Evolutionary conservation across 2,113 vertebrate species (phyloP), one percentile per base, ranked within the genome.

Genomic region (Butorides virescens): DNA sequence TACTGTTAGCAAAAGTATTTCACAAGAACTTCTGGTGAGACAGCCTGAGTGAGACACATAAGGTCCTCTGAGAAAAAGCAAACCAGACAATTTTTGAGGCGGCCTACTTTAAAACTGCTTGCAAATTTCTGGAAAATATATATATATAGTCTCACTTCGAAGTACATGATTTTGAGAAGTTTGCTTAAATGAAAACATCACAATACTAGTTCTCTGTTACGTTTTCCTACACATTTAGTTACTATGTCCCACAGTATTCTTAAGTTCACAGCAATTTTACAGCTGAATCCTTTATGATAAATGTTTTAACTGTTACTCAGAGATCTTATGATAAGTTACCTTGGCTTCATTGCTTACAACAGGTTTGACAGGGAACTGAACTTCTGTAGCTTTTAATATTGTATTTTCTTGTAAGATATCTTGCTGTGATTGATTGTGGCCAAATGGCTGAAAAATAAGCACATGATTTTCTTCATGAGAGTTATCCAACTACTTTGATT

Each of bases 321-420:
- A 92, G 22, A 88, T 82, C 25, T 58, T 34, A 85, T 3, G 30
- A 85, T 58, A 93, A 74, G n/a, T 96, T 98, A 99, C 99, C 99
- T 99, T 99, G 91, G 99, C 99, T 99, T 99, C 99, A 96, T 99
- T 99, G 98, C 99, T 99, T 98, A 98, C 98, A 96, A 99, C 99
- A 23, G 99, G 99, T 97, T 99, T 99, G 87, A 99, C 99, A 85
- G 99, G 99, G 94, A 99, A 99, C 83, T 99, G 99, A 92, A 99
- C 97, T 97, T 99, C 99, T 30, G 99, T 99, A 95, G 99, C 99
- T 99, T 99, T 99, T 96, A 99, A 98, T 97, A 99, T 99, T 94
- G 99, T 99, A 95, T 99, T 99, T 98, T 99, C 99, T 98, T 99
- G 99, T 91, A 99, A 98, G 96, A 99, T 99, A 97, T 99, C 99